Evolutionary conservation across 2,113 vertebrate genomes (phyloP).

Genomic region (Scolopax mira): DNA sequence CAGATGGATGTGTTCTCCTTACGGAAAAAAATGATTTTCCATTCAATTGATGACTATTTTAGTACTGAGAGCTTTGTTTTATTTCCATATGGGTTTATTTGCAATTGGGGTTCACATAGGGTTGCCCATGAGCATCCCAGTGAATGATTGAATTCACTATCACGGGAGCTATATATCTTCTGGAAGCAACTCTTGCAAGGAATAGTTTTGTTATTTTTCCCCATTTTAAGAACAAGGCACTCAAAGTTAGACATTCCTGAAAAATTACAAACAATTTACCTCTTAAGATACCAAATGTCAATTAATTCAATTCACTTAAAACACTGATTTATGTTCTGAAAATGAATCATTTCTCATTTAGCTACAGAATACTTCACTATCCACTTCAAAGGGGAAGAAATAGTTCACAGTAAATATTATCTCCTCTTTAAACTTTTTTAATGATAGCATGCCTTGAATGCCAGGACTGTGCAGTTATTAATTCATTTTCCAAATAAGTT

Average conservation of each 20-base stretch:
- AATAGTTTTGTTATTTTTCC: neutral
- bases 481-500: neutral
- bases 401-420: conserved; percentile 28
- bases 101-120: neutral
- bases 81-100: neutral
- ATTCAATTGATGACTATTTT: neutral
- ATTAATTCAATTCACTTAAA: conserved; percentile 28
- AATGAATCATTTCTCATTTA: conserved; percentile 11
- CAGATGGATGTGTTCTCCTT: neutral
- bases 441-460: neutral
- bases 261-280: neutral
- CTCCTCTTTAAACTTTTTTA: neutral
- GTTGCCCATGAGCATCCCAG: neutral
- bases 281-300: neutral
- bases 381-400: conserved; percentile 10
- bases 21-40: neutral
- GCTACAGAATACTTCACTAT: neutral
- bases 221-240: neutral
- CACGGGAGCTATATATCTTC: neutral
- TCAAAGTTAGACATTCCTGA: neutral
- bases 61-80: neutral
- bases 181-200: neutral
- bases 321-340: neutral
- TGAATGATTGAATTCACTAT: neutral
- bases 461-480: neutral